Conservation (phyloP, 2,888 invertebrate genomes). For the Platycheirus rosarum region DNA sequence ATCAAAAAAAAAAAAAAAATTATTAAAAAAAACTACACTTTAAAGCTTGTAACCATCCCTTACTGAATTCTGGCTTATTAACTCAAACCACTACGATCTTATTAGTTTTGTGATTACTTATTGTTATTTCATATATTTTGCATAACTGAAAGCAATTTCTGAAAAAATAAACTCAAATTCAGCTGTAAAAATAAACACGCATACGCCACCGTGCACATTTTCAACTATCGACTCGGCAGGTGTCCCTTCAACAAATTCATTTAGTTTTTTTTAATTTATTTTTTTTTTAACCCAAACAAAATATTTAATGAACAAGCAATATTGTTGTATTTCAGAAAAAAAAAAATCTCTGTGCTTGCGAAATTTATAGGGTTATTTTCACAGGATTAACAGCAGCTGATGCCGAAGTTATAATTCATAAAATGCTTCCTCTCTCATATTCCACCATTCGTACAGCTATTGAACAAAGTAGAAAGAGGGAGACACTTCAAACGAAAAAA, state of each 20-base stretch:
- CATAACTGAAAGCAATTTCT: neutral
- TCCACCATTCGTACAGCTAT: neutral
- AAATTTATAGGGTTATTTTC: slow-evolving; percentile 57
- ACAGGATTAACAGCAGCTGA: slow-evolving; percentile 62
- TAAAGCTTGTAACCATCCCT: no score
- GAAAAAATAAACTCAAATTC: neutral
- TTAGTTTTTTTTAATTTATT: no score
- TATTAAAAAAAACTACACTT: no score
- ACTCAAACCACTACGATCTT: no score
- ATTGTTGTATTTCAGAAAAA: slow-evolving; percentile 35
- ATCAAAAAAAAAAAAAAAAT: no score
- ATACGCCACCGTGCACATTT: neutral
- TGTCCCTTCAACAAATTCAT: neutral
- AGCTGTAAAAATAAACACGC: slow-evolving; percentile 1
- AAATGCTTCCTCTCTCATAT: slow-evolving; percentile 42
- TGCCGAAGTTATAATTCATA: slow-evolving; percentile 69
- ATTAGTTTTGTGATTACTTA: neutral
- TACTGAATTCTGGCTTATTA: no score
- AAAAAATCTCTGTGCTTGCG: slow-evolving; percentile 54
- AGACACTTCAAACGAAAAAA: slow-evolving; percentile 11
- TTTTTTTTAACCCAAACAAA: slow-evolving; percentile 51
- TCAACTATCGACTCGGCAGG: no score
- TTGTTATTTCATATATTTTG: neutral
- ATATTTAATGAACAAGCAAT: slow-evolving; percentile 64
- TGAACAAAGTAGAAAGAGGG: neutral